Percentiles rank a stretch among this genome's conserved stretches.
These are phyloP conservation scores for Toxotes jaculatrix DNA, from an alignment of 2,113 vertebrate genomes.

Conservation along the genomic window DNA sequence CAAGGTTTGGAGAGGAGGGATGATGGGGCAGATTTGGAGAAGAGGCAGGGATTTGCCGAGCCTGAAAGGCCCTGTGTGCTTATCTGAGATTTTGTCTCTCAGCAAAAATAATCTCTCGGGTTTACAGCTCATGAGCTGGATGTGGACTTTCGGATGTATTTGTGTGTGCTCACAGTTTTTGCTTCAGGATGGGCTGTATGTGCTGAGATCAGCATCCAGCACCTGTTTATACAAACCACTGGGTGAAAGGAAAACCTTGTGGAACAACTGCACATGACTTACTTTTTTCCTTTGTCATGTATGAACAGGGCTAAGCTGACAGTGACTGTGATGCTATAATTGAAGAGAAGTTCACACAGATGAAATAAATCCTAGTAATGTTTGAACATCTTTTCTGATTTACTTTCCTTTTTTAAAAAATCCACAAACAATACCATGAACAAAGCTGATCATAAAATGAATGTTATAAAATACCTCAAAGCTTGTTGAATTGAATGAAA, in stretches of 20 bases:
- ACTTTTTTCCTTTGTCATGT: not conserved
- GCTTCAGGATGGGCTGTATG: not conserved
- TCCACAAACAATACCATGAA: not conserved
- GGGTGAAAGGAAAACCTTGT: not conserved
- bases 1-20: not conserved
- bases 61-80: not conserved
- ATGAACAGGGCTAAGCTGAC: not conserved
- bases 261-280: not conserved
- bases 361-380: too few relatives aligned
- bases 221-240: not conserved
- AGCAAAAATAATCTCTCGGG: slow-evolving; percentile 30
- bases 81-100: slow-evolving; percentile 26
- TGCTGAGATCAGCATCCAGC: not conserved
- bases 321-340: not conserved
- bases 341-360: not conserved
- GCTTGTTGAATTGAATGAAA: too few relatives aligned
- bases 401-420: not conserved
- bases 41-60: not conserved
- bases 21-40: slow-evolving; percentile 15
- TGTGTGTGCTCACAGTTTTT: not conserved
- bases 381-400: not conserved
- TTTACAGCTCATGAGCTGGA: slow-evolving; percentile 18
- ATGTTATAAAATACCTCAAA: too few relatives aligned
- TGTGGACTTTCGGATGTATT: not conserved
- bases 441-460: not conserved